These are phyloP conservation scores for Serinus canaria DNA, from an alignment of 2,113 vertebrate species.

Conservation along the genomic window DNA sequence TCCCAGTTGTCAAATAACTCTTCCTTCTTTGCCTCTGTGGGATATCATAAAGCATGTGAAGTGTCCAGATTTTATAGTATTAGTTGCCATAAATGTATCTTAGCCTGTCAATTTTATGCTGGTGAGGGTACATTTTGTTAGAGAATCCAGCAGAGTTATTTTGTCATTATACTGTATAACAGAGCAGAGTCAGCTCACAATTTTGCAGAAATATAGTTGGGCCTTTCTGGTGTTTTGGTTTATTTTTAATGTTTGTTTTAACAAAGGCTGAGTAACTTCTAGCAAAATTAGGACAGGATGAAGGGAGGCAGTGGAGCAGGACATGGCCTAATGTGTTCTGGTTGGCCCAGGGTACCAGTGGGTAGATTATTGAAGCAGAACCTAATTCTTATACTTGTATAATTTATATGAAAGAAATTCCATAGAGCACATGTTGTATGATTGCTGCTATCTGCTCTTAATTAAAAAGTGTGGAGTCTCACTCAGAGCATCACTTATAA, in stretches of 20 bases:
- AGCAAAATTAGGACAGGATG: neutral
- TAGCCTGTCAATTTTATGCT: constrained; percentile 19
- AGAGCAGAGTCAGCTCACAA: neutral
- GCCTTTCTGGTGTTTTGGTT: neutral
- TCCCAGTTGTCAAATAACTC: constrained; percentile 45
- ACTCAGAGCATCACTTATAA: neutral
- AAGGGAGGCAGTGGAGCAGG: neutral
- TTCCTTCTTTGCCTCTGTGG: neutral
- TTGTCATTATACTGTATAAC: neutral
- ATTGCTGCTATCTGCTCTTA: neutral
- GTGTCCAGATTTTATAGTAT: constrained; percentile 36
- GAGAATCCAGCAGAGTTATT: neutral
- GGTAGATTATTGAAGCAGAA: neutral
- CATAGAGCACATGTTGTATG: neutral
- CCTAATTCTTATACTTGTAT: neutral
- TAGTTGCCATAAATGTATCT: constrained; percentile 13
- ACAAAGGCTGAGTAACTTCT: neutral
- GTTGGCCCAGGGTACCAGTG: neutral
- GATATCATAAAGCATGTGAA: constrained; percentile 38
- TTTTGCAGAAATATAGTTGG: neutral
- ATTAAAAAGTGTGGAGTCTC: neutral
- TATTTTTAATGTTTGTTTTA: neutral
- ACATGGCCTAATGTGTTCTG: neutral
- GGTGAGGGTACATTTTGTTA: neutral
- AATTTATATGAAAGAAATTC: neutral